Evolutionary conservation across 2,113 vertebrate genomes (phyloP), one percentile per base, ranked within the genome.

Genomic region (Thinocorus orbignyianus): DNA sequence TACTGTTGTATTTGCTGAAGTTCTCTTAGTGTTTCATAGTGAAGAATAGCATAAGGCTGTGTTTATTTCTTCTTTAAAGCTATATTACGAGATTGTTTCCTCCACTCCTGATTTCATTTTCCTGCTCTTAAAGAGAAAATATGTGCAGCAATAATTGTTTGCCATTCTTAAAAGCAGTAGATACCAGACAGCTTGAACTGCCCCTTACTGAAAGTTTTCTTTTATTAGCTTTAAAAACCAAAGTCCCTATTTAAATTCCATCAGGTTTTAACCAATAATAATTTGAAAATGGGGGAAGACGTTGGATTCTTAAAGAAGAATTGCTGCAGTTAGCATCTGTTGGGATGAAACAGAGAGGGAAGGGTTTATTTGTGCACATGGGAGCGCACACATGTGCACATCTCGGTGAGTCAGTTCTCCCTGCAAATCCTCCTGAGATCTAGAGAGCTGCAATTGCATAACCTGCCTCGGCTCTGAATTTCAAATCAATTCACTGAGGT

Each of bases 391-490:
- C 57, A 71, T 48, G 64, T 78, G 79, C 69, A 60, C 31, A 52
- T 84, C 48, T 92, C 73, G 71, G n/a, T 91, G 92, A 93, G 77
- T 95, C 92, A 95, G 72, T 86, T 78, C 69, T 81, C 87, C 20
- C 83, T 71, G 72, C 86, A 96, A 86, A 81, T 81, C 42, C 87
- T 57, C 77, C 37, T 82, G 84, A 96, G 92, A 94, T 73, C 54
- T 77, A 88, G 81, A 42, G 33, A 86, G 77, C 39, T 92, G 77
- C 37, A 72, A 28, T 96, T 95, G 91, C 20, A 79, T 95, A 96
- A 95, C 58, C 78, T 90, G 62, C 57, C 37, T 87, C 33, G 81
- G 81, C 70, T 87, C 71, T 85, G 84, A 85, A 92, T 95, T 94
- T 95, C 37, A 92, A 95, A 94, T 93, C 86, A 85, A 41, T 95